phyloP scores from a whole-genome alignment of 2,113 vertebrate genomes.

The Sialia sialis region DNA sequence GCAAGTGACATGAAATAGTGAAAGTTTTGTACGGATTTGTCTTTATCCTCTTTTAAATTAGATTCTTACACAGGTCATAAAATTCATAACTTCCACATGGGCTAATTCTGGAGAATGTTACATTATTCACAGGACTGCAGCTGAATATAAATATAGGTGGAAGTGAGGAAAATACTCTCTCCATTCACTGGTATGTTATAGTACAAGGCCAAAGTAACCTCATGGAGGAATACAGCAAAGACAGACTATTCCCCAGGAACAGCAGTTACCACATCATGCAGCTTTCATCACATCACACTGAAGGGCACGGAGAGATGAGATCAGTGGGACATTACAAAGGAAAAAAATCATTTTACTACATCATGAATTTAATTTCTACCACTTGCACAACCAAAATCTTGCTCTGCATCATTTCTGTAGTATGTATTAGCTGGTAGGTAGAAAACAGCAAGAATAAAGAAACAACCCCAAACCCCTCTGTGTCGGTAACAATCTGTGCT shows the following conservation, averaged over 20 bases:
- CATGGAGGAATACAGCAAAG: background rate
- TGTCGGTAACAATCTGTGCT: background rate
- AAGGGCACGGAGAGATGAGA: slow-evolving; percentile 26
- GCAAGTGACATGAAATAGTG: background rate
- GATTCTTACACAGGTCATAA: background rate
- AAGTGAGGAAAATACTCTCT: background rate
- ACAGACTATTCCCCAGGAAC: slow-evolving; percentile 30
- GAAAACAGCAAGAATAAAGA: background rate
- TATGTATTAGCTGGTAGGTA: background rate
- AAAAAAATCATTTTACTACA: background rate
- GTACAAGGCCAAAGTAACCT: background rate
- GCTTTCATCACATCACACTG: slow-evolving; percentile 35
- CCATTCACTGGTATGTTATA: background rate
- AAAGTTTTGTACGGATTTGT: background rate
- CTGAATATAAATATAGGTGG: background rate
- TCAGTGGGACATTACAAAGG: background rate
- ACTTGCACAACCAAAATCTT: background rate
- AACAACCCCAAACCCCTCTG: background rate
- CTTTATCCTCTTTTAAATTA: background rate
- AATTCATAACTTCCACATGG: background rate
- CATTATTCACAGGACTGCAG: background rate
- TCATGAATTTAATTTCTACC: background rate
- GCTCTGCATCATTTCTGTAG: background rate
- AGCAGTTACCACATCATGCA: slow-evolving; percentile 3
- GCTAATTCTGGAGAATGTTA: background rate